Percentiles rank a stretch among this genome's conserved stretches.
These are phyloP conservation scores for Gobius niger DNA, from an alignment of 2,113 vertebrate genomes.

Conservation along the genomic window DNA sequence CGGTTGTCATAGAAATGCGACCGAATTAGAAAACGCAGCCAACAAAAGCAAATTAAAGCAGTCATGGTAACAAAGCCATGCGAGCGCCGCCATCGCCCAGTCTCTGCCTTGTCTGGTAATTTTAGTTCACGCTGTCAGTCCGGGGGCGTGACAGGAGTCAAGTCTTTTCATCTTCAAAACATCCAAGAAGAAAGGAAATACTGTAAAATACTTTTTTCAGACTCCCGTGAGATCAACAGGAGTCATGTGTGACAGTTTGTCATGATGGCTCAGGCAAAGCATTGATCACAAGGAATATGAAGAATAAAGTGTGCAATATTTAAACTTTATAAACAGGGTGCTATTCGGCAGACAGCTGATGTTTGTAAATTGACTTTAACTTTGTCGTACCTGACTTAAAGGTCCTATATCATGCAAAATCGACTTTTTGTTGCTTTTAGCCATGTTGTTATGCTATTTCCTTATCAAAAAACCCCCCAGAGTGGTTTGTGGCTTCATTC, in stretches of 20 bases:
- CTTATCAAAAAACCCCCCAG: no score
- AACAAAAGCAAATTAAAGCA: constrained; percentile 25
- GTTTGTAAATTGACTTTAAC: no score
- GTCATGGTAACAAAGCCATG: constrained; percentile 36
- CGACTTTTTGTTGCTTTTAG: no score
- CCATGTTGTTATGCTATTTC: no score
- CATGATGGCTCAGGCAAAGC: not conserved
- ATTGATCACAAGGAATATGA: not conserved
- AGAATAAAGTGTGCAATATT: no score
- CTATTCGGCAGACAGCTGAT: no score
- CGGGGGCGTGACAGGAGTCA: constrained; percentile 3
- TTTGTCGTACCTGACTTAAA: no score
- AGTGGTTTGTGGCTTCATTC: no score
- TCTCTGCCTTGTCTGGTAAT: constrained; percentile 2
- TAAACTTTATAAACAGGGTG: no score
- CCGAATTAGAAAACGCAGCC: constrained; percentile 16
- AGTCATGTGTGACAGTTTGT: not conserved
- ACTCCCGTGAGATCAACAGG: not conserved
- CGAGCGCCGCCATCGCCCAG: not conserved
- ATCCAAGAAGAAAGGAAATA: not conserved
- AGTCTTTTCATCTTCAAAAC: not conserved
- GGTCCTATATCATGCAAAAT: no score
- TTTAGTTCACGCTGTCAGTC: constrained; percentile 13
- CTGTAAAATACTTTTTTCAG: not conserved
- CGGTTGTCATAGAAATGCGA: constrained; percentile 49